Percentiles rank a stretch among this genome's conserved stretches.
Evolutionary conservation across 2,113 vertebrate species (phyloP).

Genomic region (Tauraco erythrolophus): DNA sequence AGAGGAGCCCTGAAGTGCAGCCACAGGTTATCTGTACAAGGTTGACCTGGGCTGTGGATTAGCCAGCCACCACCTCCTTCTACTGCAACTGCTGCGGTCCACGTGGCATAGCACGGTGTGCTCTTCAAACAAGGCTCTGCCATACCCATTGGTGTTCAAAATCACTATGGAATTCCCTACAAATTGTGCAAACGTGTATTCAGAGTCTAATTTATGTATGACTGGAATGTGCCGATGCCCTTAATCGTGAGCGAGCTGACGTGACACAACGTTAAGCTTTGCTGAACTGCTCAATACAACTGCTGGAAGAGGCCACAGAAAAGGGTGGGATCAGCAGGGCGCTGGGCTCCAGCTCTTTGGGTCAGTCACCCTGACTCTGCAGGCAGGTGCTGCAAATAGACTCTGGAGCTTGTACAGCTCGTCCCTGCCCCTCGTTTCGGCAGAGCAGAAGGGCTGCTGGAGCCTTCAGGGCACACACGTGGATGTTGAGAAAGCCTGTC

Average conservation of each 20-base stretch:
- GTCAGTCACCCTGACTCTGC: background rate
- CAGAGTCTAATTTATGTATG: background rate
- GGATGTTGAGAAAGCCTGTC: background rate
- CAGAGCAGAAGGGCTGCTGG: background rate
- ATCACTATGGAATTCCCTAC: background rate
- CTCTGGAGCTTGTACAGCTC: background rate
- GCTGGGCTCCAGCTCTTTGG: background rate
- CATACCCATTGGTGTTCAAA: background rate
- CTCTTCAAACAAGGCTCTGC: background rate
- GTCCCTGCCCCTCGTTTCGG: background rate
- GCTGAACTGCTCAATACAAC: background rate
- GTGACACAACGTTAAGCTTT: background rate
- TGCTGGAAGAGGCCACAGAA: background rate
- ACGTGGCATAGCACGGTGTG: rapidly evolving
- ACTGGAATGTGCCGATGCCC: background rate
- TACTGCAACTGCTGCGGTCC: background rate
- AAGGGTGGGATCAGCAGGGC: background rate
- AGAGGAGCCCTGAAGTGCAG: background rate
- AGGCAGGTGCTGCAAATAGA: background rate
- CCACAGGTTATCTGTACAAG: background rate
- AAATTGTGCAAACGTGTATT: background rate
- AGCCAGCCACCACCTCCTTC: background rate
- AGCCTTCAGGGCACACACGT: background rate
- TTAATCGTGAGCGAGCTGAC: background rate
- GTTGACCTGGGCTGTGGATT: background rate